Evolutionary conservation across 1,140 invertebrate species (phyloP), one percentile per base, ranked within the genome.

Genomic region (Scylla paramamosain): DNA sequence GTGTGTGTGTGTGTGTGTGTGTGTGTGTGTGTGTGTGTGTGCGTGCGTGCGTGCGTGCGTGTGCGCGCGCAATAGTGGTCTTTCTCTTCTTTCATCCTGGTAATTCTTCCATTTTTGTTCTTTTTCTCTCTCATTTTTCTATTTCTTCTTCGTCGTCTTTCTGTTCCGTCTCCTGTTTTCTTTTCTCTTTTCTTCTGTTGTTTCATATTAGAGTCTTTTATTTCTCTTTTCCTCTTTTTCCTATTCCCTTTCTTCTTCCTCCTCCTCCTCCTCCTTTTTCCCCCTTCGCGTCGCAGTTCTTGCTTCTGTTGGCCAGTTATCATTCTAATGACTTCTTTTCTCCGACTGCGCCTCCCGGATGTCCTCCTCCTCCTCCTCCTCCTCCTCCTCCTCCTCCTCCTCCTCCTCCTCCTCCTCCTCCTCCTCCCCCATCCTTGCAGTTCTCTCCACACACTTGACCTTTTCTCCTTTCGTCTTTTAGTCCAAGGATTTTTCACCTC

Each of bases 1-100:
- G 67, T 77, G 67, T 77, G 67, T 77, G 67, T 77, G 67, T 67
- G 59, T 67, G 48, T 52, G 48, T 67, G 59, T 67, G 59, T 67
- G 59, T 67, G 59, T 67, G 48, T 52, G 48, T 52, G 48, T 52
- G 48, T 52, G 14, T 52, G 48, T 52, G 6, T 14, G 48, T 52
- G 6, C 48, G 48, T 52, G 48, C 14, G 48, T 52, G 48, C 14
- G 48, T 52, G 48, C 14, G 48, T 52, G 48, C 14, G n/a, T n/a
- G n/a, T n/a, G n/a, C n/a, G n/a, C n/a, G n/a, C n/a, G n/a, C n/a
- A n/a, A n/a, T n/a, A n/a, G 39, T 39, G 39, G 1, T 39, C 6
- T 6, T 39, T 6, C 6, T 39, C 39, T 39, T 39, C 39, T 39
- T 39, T 39, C 6, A 39, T 39, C 39, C 6, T 39, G 1, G 39